Evolutionary conservation across 2,797 vertebrate genomes (phyloP), one percentile per base, ranked within the genome.

Genomic region (Oophaga sylvatica): DNA sequence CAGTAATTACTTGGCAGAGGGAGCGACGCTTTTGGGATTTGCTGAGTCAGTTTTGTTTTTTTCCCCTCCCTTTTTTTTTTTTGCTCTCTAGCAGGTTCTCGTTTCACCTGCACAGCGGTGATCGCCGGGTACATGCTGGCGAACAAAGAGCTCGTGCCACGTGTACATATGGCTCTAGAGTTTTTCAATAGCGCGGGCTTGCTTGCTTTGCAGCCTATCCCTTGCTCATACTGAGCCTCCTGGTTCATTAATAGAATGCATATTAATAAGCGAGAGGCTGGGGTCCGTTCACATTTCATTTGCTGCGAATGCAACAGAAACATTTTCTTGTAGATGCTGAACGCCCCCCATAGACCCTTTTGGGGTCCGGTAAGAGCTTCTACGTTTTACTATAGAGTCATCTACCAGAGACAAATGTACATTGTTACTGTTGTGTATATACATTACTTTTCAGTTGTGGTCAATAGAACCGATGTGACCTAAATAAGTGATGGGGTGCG

Each of bases 1-100:
- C 80, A n/a, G 35, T 87, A 87, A 87, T 87, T 83, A 79, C 60
- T 87, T 87, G 87, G 87, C 87, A 87, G 29, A 70, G 31, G 26
- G 19, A 77, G 48, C 22, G n/a, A 41, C 45, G 31, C 67, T 45
- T 71, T 31, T 31, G 65, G 65, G 77, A 81, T 86, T 73, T 86
- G 68, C 85, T 53, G 63, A 57, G 63, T 80, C 76, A 59, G 62
- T n/a, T 70, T 67, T 7, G 17, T 70, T 67, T 13, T 85, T 67
- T 75, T 13, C 10, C 48, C 45, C 26, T 26, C 26, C 26, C 26
- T 26, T 26, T 2, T 75, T 20, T 19, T 59, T 45, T 67, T 62
- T 16, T 19, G n/a, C 3, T 80, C 2, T 63, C 26, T 5, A 41
- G 26, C 85, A 60, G 71, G 76, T 67, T 22, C 3, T 79, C 13